phyloP scores from a whole-genome alignment of 1,140 invertebrate species.

The Plectrocnemia conspersa region DNA sequence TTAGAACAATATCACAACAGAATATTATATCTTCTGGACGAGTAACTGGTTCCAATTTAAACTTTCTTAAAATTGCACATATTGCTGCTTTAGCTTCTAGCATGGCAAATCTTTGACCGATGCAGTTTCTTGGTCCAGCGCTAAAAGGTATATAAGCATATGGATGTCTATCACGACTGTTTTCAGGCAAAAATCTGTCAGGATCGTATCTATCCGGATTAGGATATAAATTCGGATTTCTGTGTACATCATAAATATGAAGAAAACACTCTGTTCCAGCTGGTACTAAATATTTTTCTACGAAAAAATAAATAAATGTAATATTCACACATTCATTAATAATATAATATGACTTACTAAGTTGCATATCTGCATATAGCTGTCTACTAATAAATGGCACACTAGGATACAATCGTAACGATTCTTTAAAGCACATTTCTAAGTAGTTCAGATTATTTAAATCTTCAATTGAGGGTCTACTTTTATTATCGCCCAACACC shows the following conservation, averaged over 20 bases:
- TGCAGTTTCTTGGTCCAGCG: constrained; percentile 53
- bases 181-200: constrained; percentile 65
- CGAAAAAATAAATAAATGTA: constrained; percentile 19
- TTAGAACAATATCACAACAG: constrained; percentile 53
- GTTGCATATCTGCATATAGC: constrained; percentile 54
- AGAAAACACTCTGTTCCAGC: constrained; percentile 55
- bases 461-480: constrained; percentile 57
- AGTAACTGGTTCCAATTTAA: constrained; percentile 52
- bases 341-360: constrained; percentile 49
- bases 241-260: constrained; percentile 58
- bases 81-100: constrained; percentile 67
- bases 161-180: constrained; percentile 54
- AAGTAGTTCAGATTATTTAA: constrained; percentile 65
- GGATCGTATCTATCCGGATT: constrained; percentile 73
- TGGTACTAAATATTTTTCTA: constrained; percentile 49
- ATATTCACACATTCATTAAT: no score
- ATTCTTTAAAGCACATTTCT: constrained; percentile 68
- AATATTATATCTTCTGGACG: constrained; percentile 52
- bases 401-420: constrained; percentile 63
- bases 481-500: constrained; percentile 55
- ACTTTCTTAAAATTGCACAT: constrained; percentile 60
- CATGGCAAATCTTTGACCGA: constrained; percentile 68
- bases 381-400: constrained; percentile 65
- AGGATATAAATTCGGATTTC: constrained; percentile 59
- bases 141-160: constrained; percentile 71